phyloP scores from a whole-genome alignment of 1,140 invertebrate species.

The Triops longicaudatus region DNA sequence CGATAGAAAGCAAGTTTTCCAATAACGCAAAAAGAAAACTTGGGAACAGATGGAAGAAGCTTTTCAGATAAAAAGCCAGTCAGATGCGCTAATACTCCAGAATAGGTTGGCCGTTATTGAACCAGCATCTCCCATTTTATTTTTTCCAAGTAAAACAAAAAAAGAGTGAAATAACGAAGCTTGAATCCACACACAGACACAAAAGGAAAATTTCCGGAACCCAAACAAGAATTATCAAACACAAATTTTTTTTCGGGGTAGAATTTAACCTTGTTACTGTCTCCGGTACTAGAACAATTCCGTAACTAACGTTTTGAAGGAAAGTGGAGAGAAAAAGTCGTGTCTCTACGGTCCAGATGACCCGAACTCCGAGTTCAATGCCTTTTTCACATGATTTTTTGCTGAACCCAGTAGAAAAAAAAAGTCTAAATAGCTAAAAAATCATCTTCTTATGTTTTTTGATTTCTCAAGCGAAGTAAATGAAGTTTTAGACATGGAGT shows the following conservation, averaged over 20 bases:
- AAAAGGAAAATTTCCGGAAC: not conserved
- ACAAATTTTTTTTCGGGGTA: not conserved
- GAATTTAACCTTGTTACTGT: not conserved
- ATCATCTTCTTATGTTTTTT: no score
- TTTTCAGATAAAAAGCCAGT: not conserved
- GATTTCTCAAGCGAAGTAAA: no score
- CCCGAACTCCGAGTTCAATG: not conserved
- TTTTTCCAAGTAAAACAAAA: no score
- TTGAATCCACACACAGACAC: not conserved
- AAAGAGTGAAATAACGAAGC: not conserved
- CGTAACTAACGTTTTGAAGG: not conserved
- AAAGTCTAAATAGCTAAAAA: no score
- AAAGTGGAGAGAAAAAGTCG: no score
- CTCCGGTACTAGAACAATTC: not conserved
- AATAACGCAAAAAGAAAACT: not conserved
- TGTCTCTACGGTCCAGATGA: not conserved
- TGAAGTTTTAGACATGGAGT: no score
- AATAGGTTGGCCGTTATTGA: slow-evolving; percentile 8
- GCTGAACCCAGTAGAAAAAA: no score
- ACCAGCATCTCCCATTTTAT: no score
- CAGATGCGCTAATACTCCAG: not conserved
- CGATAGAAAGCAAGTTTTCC: not conserved
- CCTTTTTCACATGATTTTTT: no score
- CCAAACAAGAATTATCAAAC: no score
- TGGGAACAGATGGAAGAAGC: slow-evolving; percentile 3